Conservation (phyloP, 2,113 vertebrate species). For the Parotia lawesii region DNA sequence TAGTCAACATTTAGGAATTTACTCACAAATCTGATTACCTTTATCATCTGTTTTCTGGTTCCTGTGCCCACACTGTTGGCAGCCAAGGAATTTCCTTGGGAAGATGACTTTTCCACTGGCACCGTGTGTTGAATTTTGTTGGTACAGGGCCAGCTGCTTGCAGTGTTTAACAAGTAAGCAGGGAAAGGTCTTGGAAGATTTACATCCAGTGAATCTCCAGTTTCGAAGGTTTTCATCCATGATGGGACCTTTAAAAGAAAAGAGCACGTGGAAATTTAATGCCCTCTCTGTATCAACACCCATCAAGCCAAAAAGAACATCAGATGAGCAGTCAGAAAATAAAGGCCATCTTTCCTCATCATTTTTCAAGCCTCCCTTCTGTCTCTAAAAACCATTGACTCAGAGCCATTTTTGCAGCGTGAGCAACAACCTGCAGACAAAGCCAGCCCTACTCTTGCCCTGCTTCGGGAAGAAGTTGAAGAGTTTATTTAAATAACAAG, state of each 20-base stretch:
- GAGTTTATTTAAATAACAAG: neutral
- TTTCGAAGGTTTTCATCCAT: slow-evolving; percentile 31
- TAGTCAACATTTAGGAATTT: neutral
- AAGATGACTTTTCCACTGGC: slow-evolving; percentile 3
- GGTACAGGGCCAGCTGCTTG: slow-evolving; percentile 34
- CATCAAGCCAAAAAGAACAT: neutral
- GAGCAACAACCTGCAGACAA: neutral
- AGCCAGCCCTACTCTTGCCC: neutral
- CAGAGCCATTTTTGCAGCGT: neutral
- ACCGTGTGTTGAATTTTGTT: neutral
- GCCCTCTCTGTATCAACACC: neutral
- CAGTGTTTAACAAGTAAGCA: neutral
- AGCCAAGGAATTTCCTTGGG: neutral
- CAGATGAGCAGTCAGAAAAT: neutral
- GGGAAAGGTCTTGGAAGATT: slow-evolving; percentile 24
- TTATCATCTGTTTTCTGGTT: slow-evolving; percentile 44
- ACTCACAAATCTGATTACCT: slow-evolving; percentile 29
- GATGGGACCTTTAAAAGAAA: slow-evolving; percentile 35
- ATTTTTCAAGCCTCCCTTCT: neutral
- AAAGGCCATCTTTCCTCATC: neutral
- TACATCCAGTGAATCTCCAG: slow-evolving; percentile 2
- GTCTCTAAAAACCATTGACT: neutral
- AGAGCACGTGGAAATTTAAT: neutral
- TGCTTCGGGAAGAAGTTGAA: neutral
- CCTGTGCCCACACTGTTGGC: slow-evolving; percentile 31